A percentile compares a stretch with the other conserved stretches of the same genome.
These are phyloP conservation scores for Tethya wilhelma DNA, from an alignment of 37 sponge, comb jelly and placozoan species.

Conservation along the genomic window DNA sequence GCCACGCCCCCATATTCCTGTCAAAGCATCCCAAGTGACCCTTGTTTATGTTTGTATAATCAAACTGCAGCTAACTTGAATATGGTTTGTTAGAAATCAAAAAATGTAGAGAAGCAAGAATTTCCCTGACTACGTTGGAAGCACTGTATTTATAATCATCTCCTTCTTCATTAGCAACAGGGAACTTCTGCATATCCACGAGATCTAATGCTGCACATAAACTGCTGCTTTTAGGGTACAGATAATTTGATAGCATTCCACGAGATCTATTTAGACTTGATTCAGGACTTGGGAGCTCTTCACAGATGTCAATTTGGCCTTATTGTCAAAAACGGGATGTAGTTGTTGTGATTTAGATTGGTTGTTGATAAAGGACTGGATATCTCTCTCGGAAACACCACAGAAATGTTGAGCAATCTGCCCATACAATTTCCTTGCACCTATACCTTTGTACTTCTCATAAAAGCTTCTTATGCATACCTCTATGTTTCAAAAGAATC, in stretches of 20 bases:
- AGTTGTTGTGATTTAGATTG: background rate
- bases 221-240: background rate
- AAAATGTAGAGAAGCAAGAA: too few species aligned
- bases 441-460: background rate
- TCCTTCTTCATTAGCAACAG: too few species aligned
- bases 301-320: background rate
- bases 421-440: background rate
- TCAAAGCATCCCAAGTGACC: too few species aligned
- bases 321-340: background rate
- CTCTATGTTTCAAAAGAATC: too few species aligned
- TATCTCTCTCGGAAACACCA: background rate
- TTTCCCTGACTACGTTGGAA: too few species aligned
- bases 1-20: too few species aligned
- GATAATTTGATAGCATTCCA: constrained; percentile 45
- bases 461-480: background rate
- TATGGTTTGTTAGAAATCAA: too few species aligned
- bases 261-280: background rate
- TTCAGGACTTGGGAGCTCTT: background rate
- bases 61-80: too few species aligned
- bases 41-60: too few species aligned
- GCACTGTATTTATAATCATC: too few species aligned
- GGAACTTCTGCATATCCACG: background rate
- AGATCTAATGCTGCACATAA: constrained; percentile 13
- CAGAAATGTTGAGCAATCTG: background rate
- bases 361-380: background rate